Percentiles rank a stretch among this genome's conserved stretches.
Conservation (phyloP, 2,888 invertebrate genomes). For the Saturnia japonica region DNA sequence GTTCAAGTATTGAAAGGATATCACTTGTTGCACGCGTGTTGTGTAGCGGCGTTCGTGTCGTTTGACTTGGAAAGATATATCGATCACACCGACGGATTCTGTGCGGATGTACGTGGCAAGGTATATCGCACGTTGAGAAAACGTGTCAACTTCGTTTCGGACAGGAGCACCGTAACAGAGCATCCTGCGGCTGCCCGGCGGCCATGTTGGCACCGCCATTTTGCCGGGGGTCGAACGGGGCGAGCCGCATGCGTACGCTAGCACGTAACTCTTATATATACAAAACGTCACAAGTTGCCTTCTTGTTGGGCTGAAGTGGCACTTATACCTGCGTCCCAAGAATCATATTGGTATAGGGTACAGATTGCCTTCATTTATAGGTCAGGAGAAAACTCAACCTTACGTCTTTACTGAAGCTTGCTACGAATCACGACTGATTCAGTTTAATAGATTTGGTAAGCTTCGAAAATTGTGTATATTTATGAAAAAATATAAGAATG, state of each 20-base stretch:
- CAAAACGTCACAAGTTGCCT: slow-evolving; percentile 67
- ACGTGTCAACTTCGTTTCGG: slow-evolving; percentile 72
- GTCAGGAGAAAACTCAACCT: slow-evolving; percentile 62
- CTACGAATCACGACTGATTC: slow-evolving; percentile 72
- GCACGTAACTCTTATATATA: slow-evolving; percentile 64
- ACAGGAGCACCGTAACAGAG: slow-evolving; percentile 71
- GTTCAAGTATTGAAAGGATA: slow-evolving; percentile 54
- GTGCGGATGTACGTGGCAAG: slow-evolving; percentile 64
- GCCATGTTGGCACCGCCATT: slow-evolving; percentile 82
- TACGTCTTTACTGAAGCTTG: slow-evolving; percentile 71
- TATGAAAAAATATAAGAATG: slow-evolving; percentile 33
- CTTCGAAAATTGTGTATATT: slow-evolving; percentile 40
- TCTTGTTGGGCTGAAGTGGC: slow-evolving; percentile 46
- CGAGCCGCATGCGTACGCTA: slow-evolving; percentile 80
- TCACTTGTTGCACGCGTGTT: slow-evolving; percentile 80
- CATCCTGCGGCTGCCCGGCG: slow-evolving; percentile 80
- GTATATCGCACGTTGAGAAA: slow-evolving; percentile 64
- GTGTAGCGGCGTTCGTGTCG: slow-evolving; percentile 48
- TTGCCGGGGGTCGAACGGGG: slow-evolving; percentile 75
- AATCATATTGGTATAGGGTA: slow-evolving; percentile 49
- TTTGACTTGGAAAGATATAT: slow-evolving; percentile 56
- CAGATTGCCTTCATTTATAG: slow-evolving; percentile 71
- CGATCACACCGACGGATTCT: slow-evolving; percentile 61
- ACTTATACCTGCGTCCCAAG: slow-evolving; percentile 54
- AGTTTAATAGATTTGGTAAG: slow-evolving; percentile 58